Conservation (phyloP, 2,888 invertebrate species). For the Drosophila borborema region DNA sequence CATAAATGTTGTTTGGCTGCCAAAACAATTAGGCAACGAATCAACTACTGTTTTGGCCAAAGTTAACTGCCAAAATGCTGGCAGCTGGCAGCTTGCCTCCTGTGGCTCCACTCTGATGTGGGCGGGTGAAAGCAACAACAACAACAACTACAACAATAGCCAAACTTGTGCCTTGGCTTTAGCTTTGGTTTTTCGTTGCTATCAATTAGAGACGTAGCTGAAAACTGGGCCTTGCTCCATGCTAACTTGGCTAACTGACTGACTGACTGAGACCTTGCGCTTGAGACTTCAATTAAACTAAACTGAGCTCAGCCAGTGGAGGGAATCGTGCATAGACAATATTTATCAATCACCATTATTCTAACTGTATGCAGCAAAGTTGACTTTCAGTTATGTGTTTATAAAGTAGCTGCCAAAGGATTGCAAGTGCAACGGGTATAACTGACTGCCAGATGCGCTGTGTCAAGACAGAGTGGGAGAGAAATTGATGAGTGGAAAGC, state of each 20-base stretch:
- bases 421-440: not conserved
- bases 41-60: constrained; percentile 48
- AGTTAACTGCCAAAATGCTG: constrained; percentile 16
- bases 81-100: constrained; percentile 39
- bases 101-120: constrained; percentile 39
- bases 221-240: constrained; percentile 13
- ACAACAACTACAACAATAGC: not conserved
- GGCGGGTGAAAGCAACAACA: constrained; percentile 60
- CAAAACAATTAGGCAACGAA: constrained; percentile 38
- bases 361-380: constrained; percentile 68
- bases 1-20: constrained; percentile 18
- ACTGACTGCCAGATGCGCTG: not conserved
- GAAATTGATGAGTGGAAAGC: too few relatives aligned
- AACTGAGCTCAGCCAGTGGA: constrained; percentile 31
- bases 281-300: constrained; percentile 77
- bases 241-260: not conserved
- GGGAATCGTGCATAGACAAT: constrained; percentile 76
- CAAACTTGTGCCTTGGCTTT: constrained; percentile 13
- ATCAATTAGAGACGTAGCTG: constrained; percentile 64
- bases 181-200: constrained; percentile 26
- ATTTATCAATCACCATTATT: constrained; percentile 82
- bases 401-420: constrained; percentile 49
- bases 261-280: constrained; percentile 51
- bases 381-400: constrained; percentile 43
- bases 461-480: not conserved